A percentile compares a stretch with the other conserved stretches of the same genome.
phyloP scores from a whole-genome alignment of 2,888 invertebrate genomes.

The Callimorpha dominula region DNA sequence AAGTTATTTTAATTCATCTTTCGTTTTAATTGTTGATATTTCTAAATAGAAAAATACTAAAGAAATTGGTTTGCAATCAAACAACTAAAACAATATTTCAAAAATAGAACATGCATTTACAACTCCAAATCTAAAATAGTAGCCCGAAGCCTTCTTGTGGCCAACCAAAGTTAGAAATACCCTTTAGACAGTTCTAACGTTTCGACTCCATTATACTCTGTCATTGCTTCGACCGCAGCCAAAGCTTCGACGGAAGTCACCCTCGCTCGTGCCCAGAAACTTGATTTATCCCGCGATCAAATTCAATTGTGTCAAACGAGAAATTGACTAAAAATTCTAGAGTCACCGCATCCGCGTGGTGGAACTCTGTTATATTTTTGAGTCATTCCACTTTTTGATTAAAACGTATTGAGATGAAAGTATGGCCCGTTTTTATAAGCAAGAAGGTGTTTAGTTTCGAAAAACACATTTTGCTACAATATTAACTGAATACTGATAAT shows the following conservation, averaged over 20 bases:
- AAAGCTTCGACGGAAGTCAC: constrained; percentile 62
- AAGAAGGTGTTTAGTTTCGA: too few species aligned
- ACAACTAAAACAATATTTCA: background rate
- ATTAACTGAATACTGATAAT: too few species aligned
- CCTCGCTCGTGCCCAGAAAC: constrained; percentile 78
- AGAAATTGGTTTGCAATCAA: background rate
- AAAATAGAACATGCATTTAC: background rate
- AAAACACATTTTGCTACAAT: too few species aligned
- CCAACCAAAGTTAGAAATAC: constrained; percentile 39
- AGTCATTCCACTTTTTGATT: constrained; percentile 19
- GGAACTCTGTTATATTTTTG: constrained; percentile 27
- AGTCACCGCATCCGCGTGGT: constrained; percentile 60
- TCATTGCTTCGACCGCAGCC: constrained; percentile 53
- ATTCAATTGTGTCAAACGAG: constrained; percentile 82
- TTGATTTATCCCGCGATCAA: constrained; percentile 80
- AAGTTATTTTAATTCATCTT: background rate
- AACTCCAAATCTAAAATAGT: constrained; percentile 10
- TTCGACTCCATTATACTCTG: constrained; percentile 51
- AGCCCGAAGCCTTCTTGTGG: constrained; percentile 16
- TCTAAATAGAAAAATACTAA: background rate
- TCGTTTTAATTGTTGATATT: background rate
- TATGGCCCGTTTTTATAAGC: background rate
- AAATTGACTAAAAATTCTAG: constrained; percentile 82
- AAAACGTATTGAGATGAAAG: constrained; percentile 2
- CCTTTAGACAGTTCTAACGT: constrained; percentile 31